These are phyloP conservation scores for Xenentodon cancila DNA, from an alignment of 2,797 vertebrate genomes.

Conservation along the genomic window DNA sequence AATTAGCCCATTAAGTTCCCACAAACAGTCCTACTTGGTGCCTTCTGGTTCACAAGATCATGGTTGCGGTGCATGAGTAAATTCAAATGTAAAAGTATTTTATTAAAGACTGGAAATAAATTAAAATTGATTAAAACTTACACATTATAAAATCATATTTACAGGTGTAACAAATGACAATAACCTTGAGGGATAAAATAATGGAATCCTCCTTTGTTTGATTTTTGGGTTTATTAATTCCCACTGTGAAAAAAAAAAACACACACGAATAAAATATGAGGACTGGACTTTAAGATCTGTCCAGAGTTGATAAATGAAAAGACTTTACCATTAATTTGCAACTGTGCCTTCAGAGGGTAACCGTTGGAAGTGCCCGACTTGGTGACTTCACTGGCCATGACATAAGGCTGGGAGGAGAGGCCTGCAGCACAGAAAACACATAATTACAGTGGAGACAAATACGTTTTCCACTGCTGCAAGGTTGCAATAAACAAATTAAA, in stretches of 20 bases:
- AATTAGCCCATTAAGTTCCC: too few relatives aligned
- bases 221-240: neutral
- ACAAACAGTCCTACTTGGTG: too few relatives aligned
- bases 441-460: slow-evolving; percentile 30
- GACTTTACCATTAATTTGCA: slow-evolving; percentile 91
- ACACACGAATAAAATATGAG: neutral
- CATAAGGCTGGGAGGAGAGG: slow-evolving; percentile 81
- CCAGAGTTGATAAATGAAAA: neutral
- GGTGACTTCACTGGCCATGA: slow-evolving; percentile 89
- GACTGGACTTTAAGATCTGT: neutral
- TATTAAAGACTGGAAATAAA: too few relatives aligned
- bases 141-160: too few relatives aligned
- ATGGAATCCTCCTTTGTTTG: neutral
- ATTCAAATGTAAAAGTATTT: too few relatives aligned
- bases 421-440: slow-evolving; percentile 71
- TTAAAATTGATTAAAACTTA: too few relatives aligned
- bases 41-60: too few relatives aligned
- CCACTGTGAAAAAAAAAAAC: neutral
- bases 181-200: too few relatives aligned
- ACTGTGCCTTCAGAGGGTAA: slow-evolving; percentile 94
- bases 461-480: neutral
- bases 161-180: too few relatives aligned
- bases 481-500: slow-evolving; percentile 9
- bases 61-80: too few relatives aligned
- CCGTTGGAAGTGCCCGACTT: slow-evolving; percentile 87